A percentile compares a stretch with the other conserved stretches of the same genome.
These are phyloP conservation scores for Dichetophora obliterata DNA, from an alignment of 2,888 invertebrate genomes.

Conservation along the genomic window DNA sequence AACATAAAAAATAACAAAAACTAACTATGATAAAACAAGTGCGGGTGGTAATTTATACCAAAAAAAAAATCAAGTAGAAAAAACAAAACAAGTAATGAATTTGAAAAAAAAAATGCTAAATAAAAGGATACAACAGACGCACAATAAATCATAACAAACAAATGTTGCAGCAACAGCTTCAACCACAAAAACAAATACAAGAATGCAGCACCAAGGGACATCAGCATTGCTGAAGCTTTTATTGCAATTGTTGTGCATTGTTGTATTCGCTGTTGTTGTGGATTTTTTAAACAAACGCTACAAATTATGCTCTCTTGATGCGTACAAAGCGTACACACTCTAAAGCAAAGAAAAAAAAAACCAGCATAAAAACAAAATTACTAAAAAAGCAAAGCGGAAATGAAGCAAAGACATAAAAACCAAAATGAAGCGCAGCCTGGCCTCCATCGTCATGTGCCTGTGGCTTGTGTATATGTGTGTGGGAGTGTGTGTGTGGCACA, in stretches of 20 bases:
- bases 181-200: not conserved
- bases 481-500: too few species aligned
- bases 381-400: not conserved
- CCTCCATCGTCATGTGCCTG: not conserved
- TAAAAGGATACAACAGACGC: conserved; percentile 9
- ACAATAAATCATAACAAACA: conserved; percentile 30
- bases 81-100: not conserved
- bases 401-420: not conserved
- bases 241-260: conserved; percentile 7
- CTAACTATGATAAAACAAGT: not conserved
- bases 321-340: not conserved
- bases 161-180: not conserved
- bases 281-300: not conserved
- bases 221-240: not conserved
- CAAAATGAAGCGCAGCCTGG: not conserved
- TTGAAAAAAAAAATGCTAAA: not conserved
- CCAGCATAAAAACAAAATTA: not conserved
- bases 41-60: not conserved
- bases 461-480: not conserved
- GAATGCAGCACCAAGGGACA: not conserved
- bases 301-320: not conserved
- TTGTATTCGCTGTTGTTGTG: conserved; percentile 4
- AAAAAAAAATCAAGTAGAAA: not conserved
- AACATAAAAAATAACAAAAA: not conserved
- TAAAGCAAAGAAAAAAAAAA: too few species aligned